Evolutionary conservation across 1,140 invertebrate species (phyloP).

Genomic region (Camponotus vicinus): DNA sequence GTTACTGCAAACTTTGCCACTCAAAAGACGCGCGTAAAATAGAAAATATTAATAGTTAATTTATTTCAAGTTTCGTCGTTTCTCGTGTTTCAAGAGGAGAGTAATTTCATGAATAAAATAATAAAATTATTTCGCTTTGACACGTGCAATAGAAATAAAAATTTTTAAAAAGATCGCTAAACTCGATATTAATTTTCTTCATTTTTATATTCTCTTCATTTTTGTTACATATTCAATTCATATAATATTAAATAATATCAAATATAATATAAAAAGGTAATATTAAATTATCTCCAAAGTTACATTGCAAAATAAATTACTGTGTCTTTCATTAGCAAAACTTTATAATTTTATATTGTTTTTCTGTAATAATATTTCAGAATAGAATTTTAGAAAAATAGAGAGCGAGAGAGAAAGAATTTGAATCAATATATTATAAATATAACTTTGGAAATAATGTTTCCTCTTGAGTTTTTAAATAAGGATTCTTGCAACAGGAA

Average conservation of each 20-base stretch:
- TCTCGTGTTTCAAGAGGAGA: slow-evolving; percentile 7
- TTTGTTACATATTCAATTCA: too few relatives aligned
- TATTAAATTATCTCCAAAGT: slow-evolving; percentile 12
- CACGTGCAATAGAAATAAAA: slow-evolving; percentile 9
- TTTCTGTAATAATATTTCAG: neutral
- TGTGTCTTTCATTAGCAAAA: neutral
- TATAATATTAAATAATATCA: neutral
- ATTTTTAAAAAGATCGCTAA: neutral
- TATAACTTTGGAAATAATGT: slow-evolving; percentile 13
- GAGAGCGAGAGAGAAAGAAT: too few relatives aligned
- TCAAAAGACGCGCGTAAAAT: slow-evolving; percentile 22
- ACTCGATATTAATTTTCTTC: slow-evolving; percentile 3
- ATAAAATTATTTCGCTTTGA: slow-evolving; percentile 34
- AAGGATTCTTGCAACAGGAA: neutral
- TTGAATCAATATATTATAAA: neutral
- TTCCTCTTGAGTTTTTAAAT: slow-evolving; percentile 24
- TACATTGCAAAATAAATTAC: slow-evolving; percentile 23
- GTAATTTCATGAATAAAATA: slow-evolving; percentile 12
- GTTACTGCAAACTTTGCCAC: slow-evolving; percentile 2
- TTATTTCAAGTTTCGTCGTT: slow-evolving; percentile 33
- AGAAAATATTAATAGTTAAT: slow-evolving; percentile 40
- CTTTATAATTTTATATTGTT: slow-evolving; percentile 21
- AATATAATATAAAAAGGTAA: neutral
- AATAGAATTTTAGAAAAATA: slow-evolving; percentile 9
- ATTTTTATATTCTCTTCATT: neutral